Percentiles rank a stretch among this genome's conserved stretches.
Conservation (phyloP, 2,113 vertebrate species). For the Pseudopipra pipra region DNA sequence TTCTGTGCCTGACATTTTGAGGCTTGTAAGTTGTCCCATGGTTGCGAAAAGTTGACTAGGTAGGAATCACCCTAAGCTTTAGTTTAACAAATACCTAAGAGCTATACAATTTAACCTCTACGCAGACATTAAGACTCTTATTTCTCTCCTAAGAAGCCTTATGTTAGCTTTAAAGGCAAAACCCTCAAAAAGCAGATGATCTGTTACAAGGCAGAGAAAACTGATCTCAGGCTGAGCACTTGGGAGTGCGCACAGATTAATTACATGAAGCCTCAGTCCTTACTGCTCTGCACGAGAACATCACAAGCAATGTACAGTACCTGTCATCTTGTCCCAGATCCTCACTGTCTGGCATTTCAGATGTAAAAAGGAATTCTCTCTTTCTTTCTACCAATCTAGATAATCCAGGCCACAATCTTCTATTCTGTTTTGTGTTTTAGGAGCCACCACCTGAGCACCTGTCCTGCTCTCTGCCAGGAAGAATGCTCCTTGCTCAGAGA, state of each 20-base stretch:
- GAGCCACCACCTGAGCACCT: not conserved
- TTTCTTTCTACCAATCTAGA: not conserved
- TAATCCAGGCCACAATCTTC: constrained; percentile 29
- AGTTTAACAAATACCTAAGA: not conserved
- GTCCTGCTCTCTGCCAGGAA: not conserved
- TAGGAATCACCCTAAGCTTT: not conserved
- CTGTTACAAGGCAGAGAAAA: not conserved
- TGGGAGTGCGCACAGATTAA: not conserved
- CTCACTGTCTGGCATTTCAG: constrained; percentile 74
- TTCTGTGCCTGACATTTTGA: constrained; percentile 21
- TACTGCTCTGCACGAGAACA: not conserved
- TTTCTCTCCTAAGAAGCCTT: not conserved
- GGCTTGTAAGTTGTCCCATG: not conserved
- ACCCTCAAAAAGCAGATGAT: not conserved
- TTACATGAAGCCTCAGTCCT: not conserved
- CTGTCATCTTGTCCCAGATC: constrained; percentile 70
- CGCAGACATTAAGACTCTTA: not conserved
- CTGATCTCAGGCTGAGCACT: not conserved
- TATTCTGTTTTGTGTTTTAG: not conserved
- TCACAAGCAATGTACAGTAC: constrained; percentile 46
- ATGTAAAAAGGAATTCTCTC: not conserved
- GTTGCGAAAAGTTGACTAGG: not conserved
- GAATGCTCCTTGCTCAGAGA: constrained; percentile 41
- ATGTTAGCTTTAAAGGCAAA: not conserved
- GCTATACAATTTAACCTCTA: not conserved